Base-by-base conservation (phyloP, 1,140 invertebrate genomes). In the Leptonema lineaticorne region DNA sequence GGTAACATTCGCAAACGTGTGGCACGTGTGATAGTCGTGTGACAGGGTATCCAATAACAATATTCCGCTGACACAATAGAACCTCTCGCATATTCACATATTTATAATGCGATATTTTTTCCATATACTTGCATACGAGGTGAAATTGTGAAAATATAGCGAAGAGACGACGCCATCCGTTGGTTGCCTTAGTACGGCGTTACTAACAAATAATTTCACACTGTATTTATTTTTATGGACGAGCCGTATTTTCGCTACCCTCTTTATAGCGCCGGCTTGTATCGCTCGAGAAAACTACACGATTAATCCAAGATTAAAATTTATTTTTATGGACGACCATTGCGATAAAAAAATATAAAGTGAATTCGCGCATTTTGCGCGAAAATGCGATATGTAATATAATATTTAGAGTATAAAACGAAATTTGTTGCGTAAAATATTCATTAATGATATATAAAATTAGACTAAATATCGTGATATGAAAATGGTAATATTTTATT, bases 11-110 rank as follows among this genome's bases (percentile, higher is more conserved):
- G 37, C 11, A 56, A 33, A 60, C 29, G 65, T 60, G 68, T 65
- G 68, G 37, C 71, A 70, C 66, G 63, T 73, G 71, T 66, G 68
- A 70, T 72, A 69, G 68, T 69, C 68, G 62, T 57, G 58, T 50
- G 70, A 68, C 46, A 58, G 46, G 69, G 69, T 66, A 45, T 65
- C 68, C 71, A 73, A 73, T 73, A 73, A 68, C 69, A 66, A 69
- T 69, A 72, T 70, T 67, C 65, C 62, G 68, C 71, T 73, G 71
- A 73, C 71, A 72, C 71, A 73, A 73, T 73, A 63, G 63, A 66
- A 62, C 65, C 60, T 58, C 59, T 67, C 67, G 63, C 64, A 71
- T 71, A 71, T 68, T 71, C 66, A 68, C 41, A 67, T 65, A 67
- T 67, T 72, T 69, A 69, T 72, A 72, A 72, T 72, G 45, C 68